Conservation (phyloP, 2,888 invertebrate species). For the Cosmia trapezina region DNA sequence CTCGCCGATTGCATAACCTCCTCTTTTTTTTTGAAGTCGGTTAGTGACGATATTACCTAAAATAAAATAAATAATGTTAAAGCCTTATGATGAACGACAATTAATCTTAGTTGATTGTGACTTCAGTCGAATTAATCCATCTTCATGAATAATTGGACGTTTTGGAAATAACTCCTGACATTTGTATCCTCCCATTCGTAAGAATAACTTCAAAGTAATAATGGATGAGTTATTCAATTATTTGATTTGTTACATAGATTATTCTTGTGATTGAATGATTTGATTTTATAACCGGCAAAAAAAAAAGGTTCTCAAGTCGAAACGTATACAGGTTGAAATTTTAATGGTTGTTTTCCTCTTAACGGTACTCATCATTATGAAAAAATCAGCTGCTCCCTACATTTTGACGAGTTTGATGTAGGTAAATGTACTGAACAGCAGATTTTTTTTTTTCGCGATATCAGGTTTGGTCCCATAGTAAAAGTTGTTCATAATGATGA, state of each 20-base stretch:
- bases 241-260: conserved; percentile 31
- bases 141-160: conserved; percentile 36
- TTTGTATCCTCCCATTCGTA: conserved; percentile 38
- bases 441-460: no score
- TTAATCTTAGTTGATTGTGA: conserved; percentile 33
- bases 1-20: neutral
- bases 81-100: conserved; percentile 31
- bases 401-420: no score
- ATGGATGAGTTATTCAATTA: conserved; percentile 45
- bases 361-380: no score
- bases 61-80: conserved; percentile 26
- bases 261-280: conserved; percentile 11
- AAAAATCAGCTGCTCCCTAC: no score
- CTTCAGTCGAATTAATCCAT: conserved; percentile 37
- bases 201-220: conserved; percentile 32
- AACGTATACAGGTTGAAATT: no score
- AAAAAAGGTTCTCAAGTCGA: no score
- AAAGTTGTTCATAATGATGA: no score
- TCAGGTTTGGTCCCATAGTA: no score
- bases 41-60: conserved; percentile 1
- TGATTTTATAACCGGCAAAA: neutral
- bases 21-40: neutral
- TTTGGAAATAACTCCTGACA: conserved; percentile 25
- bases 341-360: no score
- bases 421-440: no score